phyloP scores from a whole-genome alignment of 2,888 invertebrate genomes.

The Adineta ricciae region DNA sequence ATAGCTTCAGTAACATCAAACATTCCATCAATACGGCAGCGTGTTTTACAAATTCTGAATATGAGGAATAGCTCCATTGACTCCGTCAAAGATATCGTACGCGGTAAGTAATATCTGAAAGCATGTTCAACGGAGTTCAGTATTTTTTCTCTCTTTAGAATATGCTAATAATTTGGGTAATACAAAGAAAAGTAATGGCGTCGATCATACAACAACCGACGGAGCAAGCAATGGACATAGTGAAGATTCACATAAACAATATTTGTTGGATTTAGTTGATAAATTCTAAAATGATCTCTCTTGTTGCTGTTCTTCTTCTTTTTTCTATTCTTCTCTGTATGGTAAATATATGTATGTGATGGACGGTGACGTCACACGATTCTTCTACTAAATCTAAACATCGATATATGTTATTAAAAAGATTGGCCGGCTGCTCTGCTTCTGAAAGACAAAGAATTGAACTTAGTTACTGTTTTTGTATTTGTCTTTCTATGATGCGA shows the following conservation, averaged over 20 bases:
- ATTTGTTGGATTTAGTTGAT: not conserved
- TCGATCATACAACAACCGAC: not conserved
- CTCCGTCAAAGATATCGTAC: conserved; percentile 81
- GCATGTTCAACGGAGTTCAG: too few relatives aligned
- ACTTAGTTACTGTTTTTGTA: not conserved
- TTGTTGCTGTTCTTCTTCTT: not conserved
- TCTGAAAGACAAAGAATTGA: not conserved
- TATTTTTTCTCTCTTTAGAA: not conserved
- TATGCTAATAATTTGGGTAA: not conserved
- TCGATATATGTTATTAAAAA: not conserved
- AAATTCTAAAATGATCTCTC: not conserved
- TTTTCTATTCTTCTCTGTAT: not conserved
- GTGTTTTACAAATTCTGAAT: conserved; percentile 76
- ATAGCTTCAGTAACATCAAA: conserved; percentile 38
- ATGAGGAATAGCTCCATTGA: conserved; percentile 79
- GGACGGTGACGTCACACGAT: not conserved
- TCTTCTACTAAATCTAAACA: not conserved
- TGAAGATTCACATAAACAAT: not conserved
- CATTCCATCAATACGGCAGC: conserved; percentile 58
- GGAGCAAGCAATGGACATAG: not conserved
- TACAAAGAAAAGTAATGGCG: not conserved
- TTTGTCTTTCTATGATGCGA: not conserved
- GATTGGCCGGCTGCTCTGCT: not conserved
- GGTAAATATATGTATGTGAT: not conserved
- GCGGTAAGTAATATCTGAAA: conserved; percentile 58